Evolutionary conservation across 2,113 vertebrate species (phyloP).

Genomic region (Calyptommatus sinebrachiatus): DNA sequence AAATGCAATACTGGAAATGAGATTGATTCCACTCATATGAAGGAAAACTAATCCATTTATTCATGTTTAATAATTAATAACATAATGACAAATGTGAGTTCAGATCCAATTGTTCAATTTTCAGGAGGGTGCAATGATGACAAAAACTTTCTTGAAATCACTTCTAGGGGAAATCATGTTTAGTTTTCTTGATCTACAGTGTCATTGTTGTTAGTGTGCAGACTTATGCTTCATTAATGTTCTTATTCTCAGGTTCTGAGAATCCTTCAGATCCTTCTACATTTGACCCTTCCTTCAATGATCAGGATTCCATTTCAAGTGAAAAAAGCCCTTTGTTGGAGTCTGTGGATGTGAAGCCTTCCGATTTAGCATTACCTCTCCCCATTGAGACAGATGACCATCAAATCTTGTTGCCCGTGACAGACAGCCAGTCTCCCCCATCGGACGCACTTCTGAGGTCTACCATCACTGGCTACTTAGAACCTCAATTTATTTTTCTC

Average conservation of each 20-base stretch:
- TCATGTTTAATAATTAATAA: background rate
- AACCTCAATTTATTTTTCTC: conserved; percentile 82
- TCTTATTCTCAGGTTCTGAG: conserved; percentile 63
- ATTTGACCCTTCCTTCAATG: conserved; percentile 66
- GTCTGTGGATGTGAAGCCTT: conserved; percentile 75
- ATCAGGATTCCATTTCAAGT: conserved; percentile 70
- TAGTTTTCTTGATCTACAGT: background rate
- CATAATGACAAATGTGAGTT: background rate
- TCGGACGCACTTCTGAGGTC: conserved; percentile 74
- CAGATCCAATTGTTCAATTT: no score
- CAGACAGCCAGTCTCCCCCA: conserved; percentile 71
- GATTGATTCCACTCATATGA: no score
- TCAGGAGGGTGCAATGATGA: background rate
- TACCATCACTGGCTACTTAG: conserved; percentile 74
- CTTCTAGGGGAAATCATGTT: background rate
- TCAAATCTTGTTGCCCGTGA: conserved; percentile 75
- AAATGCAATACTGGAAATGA: no score
- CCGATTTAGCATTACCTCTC: conserved; percentile 75
- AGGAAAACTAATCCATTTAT: background rate
- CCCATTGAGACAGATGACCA: conserved; percentile 76
- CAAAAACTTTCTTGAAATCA: background rate
- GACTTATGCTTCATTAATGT: background rate
- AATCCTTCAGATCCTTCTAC: conserved; percentile 62
- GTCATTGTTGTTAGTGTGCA: background rate
- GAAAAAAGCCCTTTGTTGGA: conserved; percentile 75